These are phyloP conservation scores for Aplidium turbinatum DNA, from an alignment of 23 tunicate genomes.

Conservation along the genomic window DNA sequence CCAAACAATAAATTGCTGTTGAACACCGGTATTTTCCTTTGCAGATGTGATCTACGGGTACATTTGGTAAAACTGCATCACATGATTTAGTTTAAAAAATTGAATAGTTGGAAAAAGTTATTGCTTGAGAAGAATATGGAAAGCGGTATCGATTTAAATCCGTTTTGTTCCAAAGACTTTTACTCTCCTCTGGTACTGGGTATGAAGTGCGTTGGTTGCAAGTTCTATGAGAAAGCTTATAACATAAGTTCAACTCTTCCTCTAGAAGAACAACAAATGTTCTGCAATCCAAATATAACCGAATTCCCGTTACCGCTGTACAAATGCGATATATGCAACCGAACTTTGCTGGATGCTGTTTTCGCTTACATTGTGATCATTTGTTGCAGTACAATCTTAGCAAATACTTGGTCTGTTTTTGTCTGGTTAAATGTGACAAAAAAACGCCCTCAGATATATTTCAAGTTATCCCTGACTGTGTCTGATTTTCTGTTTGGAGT, in stretches of 20 bases:
- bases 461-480: slow-evolving; percentile 43
- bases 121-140: no score
- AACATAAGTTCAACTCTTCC: background rate
- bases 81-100: no score
- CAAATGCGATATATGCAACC: slow-evolving; percentile 38
- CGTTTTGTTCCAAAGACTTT: slow-evolving; percentile 27
- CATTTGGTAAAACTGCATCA: no score
- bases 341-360: slow-evolving; percentile 14
- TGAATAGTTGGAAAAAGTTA: no score
- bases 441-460: slow-evolving; percentile 37
- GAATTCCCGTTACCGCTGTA: slow-evolving; percentile 40
- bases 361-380: slow-evolving; percentile 24
- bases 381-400: slow-evolving; percentile 11
- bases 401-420: slow-evolving; percentile 36
- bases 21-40: no score
- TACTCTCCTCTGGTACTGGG: background rate
- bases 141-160: no score
- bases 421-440: slow-evolving; percentile 35
- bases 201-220: slow-evolving; percentile 17
- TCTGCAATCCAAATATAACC: slow-evolving; percentile 38
- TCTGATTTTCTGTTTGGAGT: slow-evolving; percentile 56
- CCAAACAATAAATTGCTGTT: no score
- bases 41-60: no score
- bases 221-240: slow-evolving; percentile 1
- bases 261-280: background rate